Evolutionary conservation across 2,797 vertebrate species (phyloP).

Genomic region (Balearica regulorum): DNA sequence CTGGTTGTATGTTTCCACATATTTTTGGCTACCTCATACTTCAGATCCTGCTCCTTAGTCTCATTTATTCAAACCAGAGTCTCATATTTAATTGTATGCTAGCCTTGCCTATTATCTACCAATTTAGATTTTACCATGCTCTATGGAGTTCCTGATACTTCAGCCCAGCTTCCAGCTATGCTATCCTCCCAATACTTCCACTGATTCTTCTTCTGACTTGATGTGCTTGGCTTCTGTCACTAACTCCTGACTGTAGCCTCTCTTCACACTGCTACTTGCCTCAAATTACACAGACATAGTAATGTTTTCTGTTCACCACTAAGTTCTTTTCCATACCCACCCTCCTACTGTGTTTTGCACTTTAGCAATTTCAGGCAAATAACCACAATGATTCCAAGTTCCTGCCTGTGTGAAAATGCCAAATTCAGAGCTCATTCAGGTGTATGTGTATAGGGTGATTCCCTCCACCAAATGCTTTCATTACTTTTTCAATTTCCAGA

Average conservation of each 20-base stretch:
- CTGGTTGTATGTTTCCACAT: neutral
- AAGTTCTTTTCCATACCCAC: neutral
- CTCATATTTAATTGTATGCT: neutral
- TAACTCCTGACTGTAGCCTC: neutral
- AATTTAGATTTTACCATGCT: neutral
- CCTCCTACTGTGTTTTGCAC: neutral
- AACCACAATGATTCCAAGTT: neutral
- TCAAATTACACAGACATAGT: rapidly evolving
- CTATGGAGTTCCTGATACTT: neutral
- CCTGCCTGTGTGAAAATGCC: neutral
- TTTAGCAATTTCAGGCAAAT: neutral
- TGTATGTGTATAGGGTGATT: rapidly evolving
- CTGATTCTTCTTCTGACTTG: neutral
- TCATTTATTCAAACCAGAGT: neutral
- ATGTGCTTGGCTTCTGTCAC: neutral
- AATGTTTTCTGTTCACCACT: neutral
- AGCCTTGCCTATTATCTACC: neutral
- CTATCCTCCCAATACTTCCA: neutral
- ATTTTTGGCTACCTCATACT: neutral
- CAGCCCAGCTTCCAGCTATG: neutral
- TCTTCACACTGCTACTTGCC: neutral
- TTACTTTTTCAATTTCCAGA: neutral
- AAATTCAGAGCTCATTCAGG: neutral
- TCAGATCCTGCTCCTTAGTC: neutral
- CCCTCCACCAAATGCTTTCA: neutral